phyloP scores from a whole-genome alignment of 2,888 invertebrate species.

The Callosobruchus maculatus region DNA sequence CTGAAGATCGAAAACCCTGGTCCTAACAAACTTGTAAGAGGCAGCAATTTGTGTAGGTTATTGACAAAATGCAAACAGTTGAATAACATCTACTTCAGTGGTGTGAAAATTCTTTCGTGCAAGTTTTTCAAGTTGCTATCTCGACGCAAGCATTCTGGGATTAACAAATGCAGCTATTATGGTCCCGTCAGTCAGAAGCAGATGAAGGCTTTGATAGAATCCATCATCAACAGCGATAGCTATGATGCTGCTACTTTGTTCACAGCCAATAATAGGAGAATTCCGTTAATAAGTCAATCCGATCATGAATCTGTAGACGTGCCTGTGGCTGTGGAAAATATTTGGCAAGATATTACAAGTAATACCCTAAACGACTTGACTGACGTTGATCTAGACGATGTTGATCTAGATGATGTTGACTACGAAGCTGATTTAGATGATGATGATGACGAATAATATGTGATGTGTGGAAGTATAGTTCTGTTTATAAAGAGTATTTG shows the following conservation, averaged over 20 bases:
- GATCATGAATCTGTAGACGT: not conserved
- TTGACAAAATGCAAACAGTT: slow-evolving; percentile 24
- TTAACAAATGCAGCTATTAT: slow-evolving; percentile 17
- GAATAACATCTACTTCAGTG: slow-evolving; percentile 22
- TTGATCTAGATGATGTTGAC: not conserved
- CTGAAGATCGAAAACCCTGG: slow-evolving; percentile 20
- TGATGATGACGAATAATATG: not conserved
- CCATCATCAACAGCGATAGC: slow-evolving; percentile 18
- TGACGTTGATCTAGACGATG: slow-evolving; percentile 3
- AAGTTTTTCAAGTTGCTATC: slow-evolving; percentile 27
- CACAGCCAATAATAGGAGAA: slow-evolving; percentile 9
- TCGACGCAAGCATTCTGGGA: slow-evolving; percentile 8
- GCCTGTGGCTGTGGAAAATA: slow-evolving; percentile 6
- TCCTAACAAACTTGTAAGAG: slow-evolving; percentile 14
- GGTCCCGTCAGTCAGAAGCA: slow-evolving; percentile 27
- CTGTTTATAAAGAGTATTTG: not conserved
- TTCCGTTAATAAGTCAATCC: slow-evolving; percentile 6
- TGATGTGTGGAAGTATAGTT: not conserved
- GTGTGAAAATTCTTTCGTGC: slow-evolving; percentile 23
- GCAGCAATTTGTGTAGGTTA: slow-evolving; percentile 22
- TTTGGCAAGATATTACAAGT: slow-evolving; percentile 10
- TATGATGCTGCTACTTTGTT: slow-evolving; percentile 21
- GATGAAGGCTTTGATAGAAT: slow-evolving; percentile 24
- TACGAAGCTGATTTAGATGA: not conserved
- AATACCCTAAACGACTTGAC: slow-evolving; percentile 2